These are phyloP conservation scores for Melanitta fusca DNA, from an alignment of 2,797 vertebrate species.

Conservation along the genomic window DNA sequence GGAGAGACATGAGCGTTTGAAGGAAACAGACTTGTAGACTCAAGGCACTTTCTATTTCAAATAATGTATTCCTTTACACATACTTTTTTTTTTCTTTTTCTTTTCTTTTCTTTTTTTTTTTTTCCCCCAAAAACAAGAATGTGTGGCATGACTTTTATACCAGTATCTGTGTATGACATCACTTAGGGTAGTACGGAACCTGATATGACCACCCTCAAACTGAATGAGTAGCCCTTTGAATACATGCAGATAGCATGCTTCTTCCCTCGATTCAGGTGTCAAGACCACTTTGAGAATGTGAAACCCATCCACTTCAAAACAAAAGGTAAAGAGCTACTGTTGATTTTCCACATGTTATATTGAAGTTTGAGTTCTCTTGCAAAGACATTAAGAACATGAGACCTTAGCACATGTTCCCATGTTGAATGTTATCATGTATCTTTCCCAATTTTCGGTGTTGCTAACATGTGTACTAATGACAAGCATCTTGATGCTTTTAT, in stretches of 20 bases:
- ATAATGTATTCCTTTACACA: slow-evolving; percentile 16
- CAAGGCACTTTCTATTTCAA: slow-evolving; percentile 44
- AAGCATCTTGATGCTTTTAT: not conserved
- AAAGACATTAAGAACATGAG: not conserved
- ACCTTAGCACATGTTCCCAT: not conserved
- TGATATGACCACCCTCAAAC: not conserved
- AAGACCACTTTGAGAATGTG: not conserved
- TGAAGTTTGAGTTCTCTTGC: not conserved
- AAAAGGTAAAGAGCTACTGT: not conserved
- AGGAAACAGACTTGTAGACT: slow-evolving; percentile 11
- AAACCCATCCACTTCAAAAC: not conserved
- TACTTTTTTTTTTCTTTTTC: not conserved
- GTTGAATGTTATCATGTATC: not conserved
- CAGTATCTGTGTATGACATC: not conserved
- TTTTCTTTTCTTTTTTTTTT: not conserved
- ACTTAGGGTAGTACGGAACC: not conserved
- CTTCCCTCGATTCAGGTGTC: not conserved
- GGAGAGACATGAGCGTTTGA: not conserved
- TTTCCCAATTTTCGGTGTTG: not conserved
- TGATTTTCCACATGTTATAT: not conserved
- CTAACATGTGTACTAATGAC: not conserved
- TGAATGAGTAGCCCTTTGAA: not conserved
- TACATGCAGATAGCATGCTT: not conserved
- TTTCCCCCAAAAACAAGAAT: not conserved
- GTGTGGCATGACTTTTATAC: not conserved